Evolutionary conservation across 1,140 invertebrate species (phyloP), one percentile per base, ranked within the genome.

Genomic region (Battus philenor): DNA sequence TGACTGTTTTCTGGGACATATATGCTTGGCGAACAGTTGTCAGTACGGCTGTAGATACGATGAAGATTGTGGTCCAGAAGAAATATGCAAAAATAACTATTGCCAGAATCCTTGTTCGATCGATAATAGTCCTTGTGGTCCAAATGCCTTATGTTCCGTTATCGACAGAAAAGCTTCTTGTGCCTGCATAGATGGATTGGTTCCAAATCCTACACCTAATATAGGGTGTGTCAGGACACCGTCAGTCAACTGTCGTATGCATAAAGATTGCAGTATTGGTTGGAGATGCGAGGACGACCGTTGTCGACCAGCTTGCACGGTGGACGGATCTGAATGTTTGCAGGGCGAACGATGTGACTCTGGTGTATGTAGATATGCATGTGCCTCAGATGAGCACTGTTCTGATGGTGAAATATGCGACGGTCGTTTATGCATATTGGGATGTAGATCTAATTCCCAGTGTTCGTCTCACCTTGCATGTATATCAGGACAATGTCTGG

Each of bases 1-100:
- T 55, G 95, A 97, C 62, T 97, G 95, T 67, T 96, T 96, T 88
- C 82, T 96, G 6, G 95, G 95, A 6, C 94, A 97, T 61, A 94
- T 97, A 52, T 97, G 95, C 67, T 78, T 95, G 15, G 89, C 91
- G 54, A 95, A 95, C 59, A 92, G 92, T 78, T 97, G 95, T 61
- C 89, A 93, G 32, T 92, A 93, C 59, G 96, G 95, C 5, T 97
- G 96, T 65, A 91, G 93, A 50, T 90, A 90, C 6, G 94, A 97
- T 63, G 93, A 94, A 56, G 95, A 97, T 72, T 97, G 96, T 72
- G 91, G 92, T 56, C 90, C 90, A 3, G 92, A 91, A 26, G 93
- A 96, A 75, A 90, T 93, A 0, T 97, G 95, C 55, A 84, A 91
- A 54, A 90, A 91, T 32, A 94, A 95, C 68, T 90, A 90, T 54